Evolutionary conservation across 2,797 vertebrate species (phyloP), one percentile per base, ranked within the genome.

Genomic region (Falco columbarius): DNA sequence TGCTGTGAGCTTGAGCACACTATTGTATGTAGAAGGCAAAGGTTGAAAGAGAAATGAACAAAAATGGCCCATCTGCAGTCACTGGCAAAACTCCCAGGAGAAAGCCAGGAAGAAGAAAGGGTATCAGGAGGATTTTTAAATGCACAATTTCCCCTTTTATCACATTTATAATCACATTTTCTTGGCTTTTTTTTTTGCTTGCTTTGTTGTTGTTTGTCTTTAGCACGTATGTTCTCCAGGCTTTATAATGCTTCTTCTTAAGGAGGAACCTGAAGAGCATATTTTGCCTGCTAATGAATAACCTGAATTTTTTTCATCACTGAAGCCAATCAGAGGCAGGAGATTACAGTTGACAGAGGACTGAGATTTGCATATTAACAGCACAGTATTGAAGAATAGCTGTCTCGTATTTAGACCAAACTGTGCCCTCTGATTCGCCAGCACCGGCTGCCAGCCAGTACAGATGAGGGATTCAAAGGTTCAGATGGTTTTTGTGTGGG

Each of bases 291-390:
- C 94, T 92, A 77, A 85, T 6, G 0, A 96, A 89, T 85, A 96
- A 93, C 75, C 34, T 91, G 81, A 55, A 24, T 91, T 63, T 93
- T 84, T 95, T 90, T 88, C 72, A 91, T 77, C 84, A 75, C 68
- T 6, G 16, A 83, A 92, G 90, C 92, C 93, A 97, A 83, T 94
- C 94, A 81, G 86, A 79, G 79, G 61, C 13, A 0, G 55, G 84
- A 89, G 86, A 94, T 95, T 96, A 91, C 62, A 84, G 86, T 77
- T 14, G 3, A 63, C 0, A 0, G 61, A 74, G 75, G 80, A 79
- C 75, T 58, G 89, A 95, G 86, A 96, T 97, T 96, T 96, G 86
- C 96, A 96, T 96, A 92, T 95, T 93, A 96, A 96, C 93, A 97
- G 89, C 0, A 0, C 36, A 42, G 68, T 92, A 87, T 70, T 95